These are phyloP conservation scores for Caloenas nicobarica DNA, from an alignment of 2,113 vertebrate genomes.

Conservation along the genomic window DNA sequence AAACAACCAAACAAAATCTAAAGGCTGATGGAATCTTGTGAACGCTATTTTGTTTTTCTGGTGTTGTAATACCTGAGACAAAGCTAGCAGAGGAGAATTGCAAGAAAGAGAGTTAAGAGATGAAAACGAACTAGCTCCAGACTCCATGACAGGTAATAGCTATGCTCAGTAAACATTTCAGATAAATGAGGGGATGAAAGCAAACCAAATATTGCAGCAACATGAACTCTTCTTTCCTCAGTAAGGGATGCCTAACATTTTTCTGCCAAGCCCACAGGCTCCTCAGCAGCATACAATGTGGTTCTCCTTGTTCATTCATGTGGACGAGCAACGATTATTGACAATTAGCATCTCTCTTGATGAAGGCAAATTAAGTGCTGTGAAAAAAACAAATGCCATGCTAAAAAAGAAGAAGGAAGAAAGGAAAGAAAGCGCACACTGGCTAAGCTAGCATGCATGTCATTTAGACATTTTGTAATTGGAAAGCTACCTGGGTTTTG, in stretches of 20 bases:
- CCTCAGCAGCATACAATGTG: background rate
- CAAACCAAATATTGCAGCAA: background rate
- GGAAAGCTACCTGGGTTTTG: constrained; percentile 24
- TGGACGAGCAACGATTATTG: background rate
- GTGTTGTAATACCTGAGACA: background rate
- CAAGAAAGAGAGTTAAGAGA: background rate
- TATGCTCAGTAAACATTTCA: constrained; percentile 5
- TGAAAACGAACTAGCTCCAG: background rate
- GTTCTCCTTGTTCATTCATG: constrained; percentile 22
- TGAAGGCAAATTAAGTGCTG: constrained; percentile 46
- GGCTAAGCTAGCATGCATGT: background rate
- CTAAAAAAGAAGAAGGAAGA: background rate
- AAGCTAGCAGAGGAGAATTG: background rate
- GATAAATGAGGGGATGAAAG: background rate
- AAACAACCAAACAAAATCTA: background rate
- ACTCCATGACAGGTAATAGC: background rate
- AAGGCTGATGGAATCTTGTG: background rate
- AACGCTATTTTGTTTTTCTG: background rate
- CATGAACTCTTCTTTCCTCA: background rate
- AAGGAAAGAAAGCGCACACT: background rate
- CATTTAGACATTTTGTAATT: background rate
- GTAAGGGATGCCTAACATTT: background rate
- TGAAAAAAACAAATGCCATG: background rate
- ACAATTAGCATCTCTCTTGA: constrained; percentile 50
- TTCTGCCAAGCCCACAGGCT: constrained; percentile 1